Evolutionary conservation across 2,888 invertebrate genomes (phyloP).

Genomic region (Dione juno): DNA sequence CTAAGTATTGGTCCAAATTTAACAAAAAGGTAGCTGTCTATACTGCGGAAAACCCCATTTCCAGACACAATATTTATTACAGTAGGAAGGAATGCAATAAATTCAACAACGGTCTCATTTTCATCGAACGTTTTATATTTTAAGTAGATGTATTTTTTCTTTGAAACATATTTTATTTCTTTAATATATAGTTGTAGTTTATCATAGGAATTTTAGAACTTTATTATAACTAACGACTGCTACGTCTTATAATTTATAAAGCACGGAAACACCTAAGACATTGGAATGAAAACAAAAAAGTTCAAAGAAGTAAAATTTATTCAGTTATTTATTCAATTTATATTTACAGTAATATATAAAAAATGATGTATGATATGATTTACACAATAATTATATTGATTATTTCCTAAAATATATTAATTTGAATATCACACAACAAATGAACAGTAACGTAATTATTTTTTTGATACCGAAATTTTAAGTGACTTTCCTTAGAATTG

Average conservation of each 20-base stretch:
- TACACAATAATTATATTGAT: not conserved
- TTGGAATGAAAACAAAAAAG: constrained; percentile 2
- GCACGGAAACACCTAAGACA: not conserved
- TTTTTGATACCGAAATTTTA: not conserved
- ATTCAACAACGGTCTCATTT: no score
- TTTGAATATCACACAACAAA: not conserved
- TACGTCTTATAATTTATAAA: not conserved
- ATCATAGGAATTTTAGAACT: not conserved
- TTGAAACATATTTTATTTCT: no score
- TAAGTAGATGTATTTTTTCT: no score
- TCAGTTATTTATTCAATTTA: constrained; percentile 3
- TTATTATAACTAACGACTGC: not conserved
- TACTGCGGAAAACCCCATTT: no score
- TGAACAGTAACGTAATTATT: not conserved
- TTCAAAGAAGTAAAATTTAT: constrained; percentile 10
- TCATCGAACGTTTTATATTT: no score
- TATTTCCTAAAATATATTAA: not conserved
- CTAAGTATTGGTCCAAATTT: no score
- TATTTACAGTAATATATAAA: constrained; percentile 15
- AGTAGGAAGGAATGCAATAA: no score
- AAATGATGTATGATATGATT: constrained; percentile 15
- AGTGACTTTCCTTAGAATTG: not conserved
- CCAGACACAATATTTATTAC: no score
- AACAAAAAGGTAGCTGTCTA: no score
- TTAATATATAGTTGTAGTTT: no score